These are phyloP conservation scores for Drosophila sucinea DNA, from an alignment of 1,140 invertebrate species.

Conservation along the genomic window DNA sequence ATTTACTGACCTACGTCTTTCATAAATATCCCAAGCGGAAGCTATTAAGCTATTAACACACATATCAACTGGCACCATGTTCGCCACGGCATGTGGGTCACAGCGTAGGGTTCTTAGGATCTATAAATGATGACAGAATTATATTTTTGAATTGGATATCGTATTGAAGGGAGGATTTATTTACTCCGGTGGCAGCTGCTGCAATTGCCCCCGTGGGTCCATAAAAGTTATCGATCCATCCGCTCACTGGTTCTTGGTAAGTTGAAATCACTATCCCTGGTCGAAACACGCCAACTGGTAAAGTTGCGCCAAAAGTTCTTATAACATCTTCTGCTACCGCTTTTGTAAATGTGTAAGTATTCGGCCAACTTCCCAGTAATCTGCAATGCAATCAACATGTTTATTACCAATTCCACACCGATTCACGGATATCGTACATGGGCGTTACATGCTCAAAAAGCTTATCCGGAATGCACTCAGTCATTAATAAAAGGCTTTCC, in stretches of 20 bases:
- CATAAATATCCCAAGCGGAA: constrained; percentile 87
- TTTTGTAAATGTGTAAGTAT: constrained; percentile 89
- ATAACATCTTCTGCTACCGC: constrained; percentile 87
- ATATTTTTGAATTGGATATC: background rate
- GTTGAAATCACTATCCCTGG: constrained; percentile 87
- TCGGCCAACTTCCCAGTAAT: constrained; percentile 86
- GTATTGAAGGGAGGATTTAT: background rate
- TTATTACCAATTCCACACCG: too few relatives aligned
- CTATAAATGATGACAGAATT: background rate
- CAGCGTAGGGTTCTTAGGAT: constrained; percentile 88
- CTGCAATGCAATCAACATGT: constrained; percentile 69
- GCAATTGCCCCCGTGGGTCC: constrained; percentile 88
- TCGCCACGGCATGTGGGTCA: constrained; percentile 86
- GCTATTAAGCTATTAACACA: constrained; percentile 92
- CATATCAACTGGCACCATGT: constrained; percentile 94
- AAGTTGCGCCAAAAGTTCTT: constrained; percentile 83
- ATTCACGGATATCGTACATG: constrained; percentile 84
- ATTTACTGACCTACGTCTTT: constrained; percentile 51
- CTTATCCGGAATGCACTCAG: constrained; percentile 84
- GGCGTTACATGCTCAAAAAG: constrained; percentile 88
- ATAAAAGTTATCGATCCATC: constrained; percentile 95
- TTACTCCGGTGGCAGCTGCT: constrained; percentile 88
- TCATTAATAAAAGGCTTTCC: constrained; percentile 86
- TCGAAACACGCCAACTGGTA: constrained; percentile 86
- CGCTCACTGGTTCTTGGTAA: constrained; percentile 87